Conservation (phyloP, 1,140 invertebrate species). For the Conus betulinus region DNA sequence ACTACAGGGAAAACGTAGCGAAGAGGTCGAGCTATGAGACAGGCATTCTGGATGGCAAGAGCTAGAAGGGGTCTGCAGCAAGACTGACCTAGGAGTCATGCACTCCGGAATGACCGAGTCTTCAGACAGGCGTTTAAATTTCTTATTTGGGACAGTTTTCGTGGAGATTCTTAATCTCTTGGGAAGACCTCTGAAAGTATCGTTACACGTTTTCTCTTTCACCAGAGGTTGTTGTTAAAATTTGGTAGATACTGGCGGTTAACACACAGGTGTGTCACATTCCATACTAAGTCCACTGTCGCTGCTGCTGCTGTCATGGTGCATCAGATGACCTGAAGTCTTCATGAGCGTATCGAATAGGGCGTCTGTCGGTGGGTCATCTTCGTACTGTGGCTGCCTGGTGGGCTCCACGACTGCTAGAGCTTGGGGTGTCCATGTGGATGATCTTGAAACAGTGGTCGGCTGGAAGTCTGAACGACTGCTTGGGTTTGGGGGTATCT, state of each 20-base stretch:
- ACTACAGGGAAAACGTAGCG: background rate
- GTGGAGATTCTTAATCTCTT: background rate
- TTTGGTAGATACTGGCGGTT: background rate
- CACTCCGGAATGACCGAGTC: background rate
- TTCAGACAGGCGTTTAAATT: background rate
- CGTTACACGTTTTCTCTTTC: background rate
- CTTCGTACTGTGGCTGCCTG: no score
- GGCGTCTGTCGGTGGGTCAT: no score
- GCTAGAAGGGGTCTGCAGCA: no score
- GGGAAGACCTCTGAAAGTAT: background rate
- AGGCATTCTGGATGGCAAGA: background rate
- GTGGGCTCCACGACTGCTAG: no score
- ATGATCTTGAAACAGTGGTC: no score
- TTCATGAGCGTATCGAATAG: background rate
- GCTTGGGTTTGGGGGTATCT: no score
- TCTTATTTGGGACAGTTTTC: background rate
- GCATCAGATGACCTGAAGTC: background rate
- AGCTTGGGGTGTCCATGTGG: no score
- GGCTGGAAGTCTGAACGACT: no score
- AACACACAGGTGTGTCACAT: background rate
- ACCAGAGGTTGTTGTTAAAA: background rate
- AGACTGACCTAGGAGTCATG: background rate
- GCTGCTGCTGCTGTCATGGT: background rate
- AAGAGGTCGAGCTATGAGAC: background rate
- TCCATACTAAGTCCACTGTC: background rate